Percentiles rank a stretch among this genome's conserved stretches.
phyloP scores from a whole-genome alignment of 2,113 vertebrate genomes.

The Cheilinus undulatus region DNA sequence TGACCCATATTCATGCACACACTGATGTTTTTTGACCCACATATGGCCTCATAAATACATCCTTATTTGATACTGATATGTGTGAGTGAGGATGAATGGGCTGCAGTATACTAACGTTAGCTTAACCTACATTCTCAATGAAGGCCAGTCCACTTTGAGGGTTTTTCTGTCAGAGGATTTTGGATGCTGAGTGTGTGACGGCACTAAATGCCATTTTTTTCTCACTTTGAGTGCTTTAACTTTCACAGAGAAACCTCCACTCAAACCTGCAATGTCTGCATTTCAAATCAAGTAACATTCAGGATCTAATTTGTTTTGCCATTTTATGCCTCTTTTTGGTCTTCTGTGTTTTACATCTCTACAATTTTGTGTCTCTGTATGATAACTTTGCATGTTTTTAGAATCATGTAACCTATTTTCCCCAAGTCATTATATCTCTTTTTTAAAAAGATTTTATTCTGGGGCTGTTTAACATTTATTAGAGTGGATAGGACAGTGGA shows the following conservation, averaged over 20 bases:
- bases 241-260: background rate
- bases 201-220: background rate
- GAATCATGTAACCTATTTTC: too few relatives aligned
- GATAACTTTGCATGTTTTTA: background rate
- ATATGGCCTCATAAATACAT: constrained; percentile 52
- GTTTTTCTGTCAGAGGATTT: background rate
- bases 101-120: background rate
- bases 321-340: background rate
- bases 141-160: background rate
- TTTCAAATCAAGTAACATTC: background rate
- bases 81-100: constrained; percentile 2
- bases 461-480: too few relatives aligned
- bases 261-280: background rate
- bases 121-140: constrained; percentile 3
- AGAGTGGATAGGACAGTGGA: too few relatives aligned
- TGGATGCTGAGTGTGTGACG: background rate
- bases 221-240: background rate
- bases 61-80: constrained; percentile 20
- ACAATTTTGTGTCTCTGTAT: background rate
- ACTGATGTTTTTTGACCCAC: constrained; percentile 68
- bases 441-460: too few relatives aligned
- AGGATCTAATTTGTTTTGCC: background rate
- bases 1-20: constrained; percentile 70
- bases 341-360: too few relatives aligned
- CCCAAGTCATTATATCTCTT: too few relatives aligned